Evolutionary conservation across 2,888 invertebrate species (phyloP).

Genomic region (Diaperis boleti): DNA sequence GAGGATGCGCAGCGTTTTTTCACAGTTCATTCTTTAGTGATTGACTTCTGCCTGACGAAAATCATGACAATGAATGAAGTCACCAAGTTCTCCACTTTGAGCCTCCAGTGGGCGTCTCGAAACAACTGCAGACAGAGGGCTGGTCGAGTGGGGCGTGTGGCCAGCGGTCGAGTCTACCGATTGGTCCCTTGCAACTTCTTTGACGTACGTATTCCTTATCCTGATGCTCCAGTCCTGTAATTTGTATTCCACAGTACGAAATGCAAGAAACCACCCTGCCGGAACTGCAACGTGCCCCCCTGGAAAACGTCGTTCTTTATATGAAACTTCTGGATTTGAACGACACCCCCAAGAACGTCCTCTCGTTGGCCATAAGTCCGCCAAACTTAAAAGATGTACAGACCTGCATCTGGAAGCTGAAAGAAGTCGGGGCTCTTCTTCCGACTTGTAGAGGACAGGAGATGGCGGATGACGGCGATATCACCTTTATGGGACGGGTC

Average conservation of each 20-base stretch:
- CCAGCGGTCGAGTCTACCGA: constrained; percentile 87
- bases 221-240: too few species aligned
- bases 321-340: constrained; percentile 87
- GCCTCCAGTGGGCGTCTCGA: constrained; percentile 89
- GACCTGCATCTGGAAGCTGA: constrained; percentile 84
- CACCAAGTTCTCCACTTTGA: constrained; percentile 84
- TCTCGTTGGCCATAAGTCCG: constrained; percentile 88
- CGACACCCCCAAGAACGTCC: constrained; percentile 78
- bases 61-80: constrained; percentile 78
- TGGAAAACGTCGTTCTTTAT: constrained; percentile 83
- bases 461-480: constrained; percentile 77
- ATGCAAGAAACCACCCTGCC: constrained; percentile 70
- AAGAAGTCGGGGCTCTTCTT: constrained; percentile 88
- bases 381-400: constrained; percentile 87
- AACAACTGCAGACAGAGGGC: constrained; percentile 90
- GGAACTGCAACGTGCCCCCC: constrained; percentile 84
- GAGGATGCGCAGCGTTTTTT: not conserved
- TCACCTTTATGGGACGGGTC: constrained; percentile 87
- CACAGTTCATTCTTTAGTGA: constrained; percentile 74
- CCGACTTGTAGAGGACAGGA: constrained; percentile 67
- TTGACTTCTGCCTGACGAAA: constrained; percentile 95
- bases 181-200: constrained; percentile 79
- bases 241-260: constrained; percentile 38
- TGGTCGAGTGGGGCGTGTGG: constrained; percentile 91
- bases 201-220: constrained; percentile 63